phyloP scores from a whole-genome alignment of 2,888 invertebrate genomes.

The Luffia ferchaultella region DNA sequence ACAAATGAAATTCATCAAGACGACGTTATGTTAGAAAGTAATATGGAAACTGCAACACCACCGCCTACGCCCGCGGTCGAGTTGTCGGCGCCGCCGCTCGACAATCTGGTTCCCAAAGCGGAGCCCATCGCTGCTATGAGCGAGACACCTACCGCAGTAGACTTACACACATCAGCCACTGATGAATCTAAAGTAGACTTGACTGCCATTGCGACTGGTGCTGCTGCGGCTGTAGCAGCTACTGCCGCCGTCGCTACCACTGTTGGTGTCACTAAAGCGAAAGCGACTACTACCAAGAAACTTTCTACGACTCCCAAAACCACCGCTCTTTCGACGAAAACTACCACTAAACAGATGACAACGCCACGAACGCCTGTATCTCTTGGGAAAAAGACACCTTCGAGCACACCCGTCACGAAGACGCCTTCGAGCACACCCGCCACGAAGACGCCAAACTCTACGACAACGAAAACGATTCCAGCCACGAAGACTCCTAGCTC shows the following conservation, averaged over 20 bases:
- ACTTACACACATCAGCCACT: slow-evolving; percentile 14
- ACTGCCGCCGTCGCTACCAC: slow-evolving; percentile 29
- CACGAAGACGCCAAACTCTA: slow-evolving; percentile 18
- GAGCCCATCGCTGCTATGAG: neutral
- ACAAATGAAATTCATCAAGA: slow-evolving; percentile 42
- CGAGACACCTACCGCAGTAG: slow-evolving; percentile 15
- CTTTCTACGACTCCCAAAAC: slow-evolving; percentile 18
- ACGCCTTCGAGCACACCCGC: slow-evolving; percentile 11
- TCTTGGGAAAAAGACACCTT: slow-evolving; percentile 20
- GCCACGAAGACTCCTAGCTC: neutral
- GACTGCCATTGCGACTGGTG: slow-evolving; percentile 22
- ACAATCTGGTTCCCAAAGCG: slow-evolving; percentile 11
- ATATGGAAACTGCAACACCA: slow-evolving; percentile 16
- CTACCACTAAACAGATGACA: slow-evolving; percentile 11
- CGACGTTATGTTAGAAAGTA: slow-evolving; percentile 24
- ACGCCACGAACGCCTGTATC: slow-evolving; percentile 16
- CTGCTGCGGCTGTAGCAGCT: slow-evolving; percentile 21
- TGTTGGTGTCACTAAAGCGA: slow-evolving; percentile 23
- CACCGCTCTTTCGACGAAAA: slow-evolving; percentile 19
- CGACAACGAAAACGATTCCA: slow-evolving; percentile 6
- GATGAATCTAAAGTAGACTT: slow-evolving; percentile 19
- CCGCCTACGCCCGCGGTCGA: slow-evolving; percentile 26
- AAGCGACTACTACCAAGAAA: slow-evolving; percentile 18
- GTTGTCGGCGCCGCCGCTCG: slow-evolving; percentile 18
- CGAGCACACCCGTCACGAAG: slow-evolving; percentile 10